Evolutionary conservation across 1,140 invertebrate genomes (phyloP), one percentile per base, ranked within the genome.

Genomic region (Brachionus plicatilis): DNA sequence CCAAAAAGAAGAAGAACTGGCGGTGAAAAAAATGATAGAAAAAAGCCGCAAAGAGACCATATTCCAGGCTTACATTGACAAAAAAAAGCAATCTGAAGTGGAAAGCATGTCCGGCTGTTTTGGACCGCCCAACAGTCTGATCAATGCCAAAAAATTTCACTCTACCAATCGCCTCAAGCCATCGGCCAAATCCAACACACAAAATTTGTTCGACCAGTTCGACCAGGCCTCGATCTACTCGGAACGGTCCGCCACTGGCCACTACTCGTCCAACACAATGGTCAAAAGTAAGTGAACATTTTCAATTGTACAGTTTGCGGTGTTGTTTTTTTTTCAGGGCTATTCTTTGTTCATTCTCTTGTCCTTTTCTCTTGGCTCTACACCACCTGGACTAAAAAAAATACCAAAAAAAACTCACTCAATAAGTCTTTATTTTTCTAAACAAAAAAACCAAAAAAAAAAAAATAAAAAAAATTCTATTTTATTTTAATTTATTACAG

Each of bases 11-110:
- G 79, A 82, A 68, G 79, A 82, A 24, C 2, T 82, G 8, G 43
- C 79, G 7, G 24, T 45, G 43, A 82, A 82, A 47, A 82, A 82
- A 47, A 29, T 82, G 41, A 8, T 68, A 6, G 79, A 82, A 68
- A 82, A 82, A 47, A 60, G n/a, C 53, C 79, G 79, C 17, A 82
- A 82, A 68, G 79, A 82, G n/a, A 82, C 79, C 14, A 82, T 82
- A 12, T 82, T 82, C 24, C 79, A 82, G 41, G 79, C 79, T 43
- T 82, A 82, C 29, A 82, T 82, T 45, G 79, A 82, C 33, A 82
- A 82, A 45, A 82, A 82, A 65, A 82, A 82, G 17, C 79, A 82
- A 47, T 47, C 43, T 14, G 79, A 82, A 68, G 20, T 41, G 7
- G 79, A 82, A 24, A 82, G 79, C 20, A 43, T 65, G 37, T 29